Percentiles rank a stretch among this genome's conserved stretches.
These are phyloP conservation scores for Chymomyza procnemis DNA, from an alignment of 2,888 invertebrate species.

Conservation along the genomic window DNA sequence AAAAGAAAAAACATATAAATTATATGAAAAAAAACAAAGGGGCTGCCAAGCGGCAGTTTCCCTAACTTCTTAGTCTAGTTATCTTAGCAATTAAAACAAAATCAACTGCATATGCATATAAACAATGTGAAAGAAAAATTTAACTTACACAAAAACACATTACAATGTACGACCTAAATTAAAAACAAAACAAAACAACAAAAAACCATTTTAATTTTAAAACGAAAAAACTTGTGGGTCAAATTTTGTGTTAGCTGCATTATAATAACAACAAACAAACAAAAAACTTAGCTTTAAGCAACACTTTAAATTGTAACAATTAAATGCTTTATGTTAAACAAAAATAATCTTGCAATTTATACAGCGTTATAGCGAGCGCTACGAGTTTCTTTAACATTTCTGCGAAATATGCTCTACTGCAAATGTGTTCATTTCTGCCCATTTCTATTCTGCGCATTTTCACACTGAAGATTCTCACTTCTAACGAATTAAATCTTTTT, in stretches of 20 bases:
- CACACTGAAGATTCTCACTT: constrained; percentile 14
- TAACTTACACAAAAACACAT: constrained; percentile 18
- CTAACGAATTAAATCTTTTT: constrained; percentile 7
- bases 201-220: not conserved
- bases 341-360: constrained; percentile 13
- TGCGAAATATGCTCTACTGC: not conserved
- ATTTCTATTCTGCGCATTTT: constrained; percentile 29
- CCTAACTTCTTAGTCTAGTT: constrained; percentile 60
- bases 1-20: constrained; percentile 28
- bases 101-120: constrained; percentile 5
- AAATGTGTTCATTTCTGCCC: constrained; percentile 54
- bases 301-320: constrained; percentile 39
- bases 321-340: constrained; percentile 22
- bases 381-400: constrained; percentile 13
- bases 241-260: not conserved
- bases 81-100: constrained; percentile 32
- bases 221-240: not conserved
- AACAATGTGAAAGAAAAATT: constrained; percentile 22
- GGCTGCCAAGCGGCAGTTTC: constrained; percentile 56
- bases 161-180: not conserved
- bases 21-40: constrained; percentile 33
- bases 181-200: too few relatives aligned
- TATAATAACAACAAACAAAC: constrained; percentile 5
- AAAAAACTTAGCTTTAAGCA: constrained; percentile 41
- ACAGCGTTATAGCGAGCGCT: constrained; percentile 25